Evolutionary conservation across 2,113 vertebrate species (phyloP).

Genomic region (Gasterosteus nipponicus): DNA sequence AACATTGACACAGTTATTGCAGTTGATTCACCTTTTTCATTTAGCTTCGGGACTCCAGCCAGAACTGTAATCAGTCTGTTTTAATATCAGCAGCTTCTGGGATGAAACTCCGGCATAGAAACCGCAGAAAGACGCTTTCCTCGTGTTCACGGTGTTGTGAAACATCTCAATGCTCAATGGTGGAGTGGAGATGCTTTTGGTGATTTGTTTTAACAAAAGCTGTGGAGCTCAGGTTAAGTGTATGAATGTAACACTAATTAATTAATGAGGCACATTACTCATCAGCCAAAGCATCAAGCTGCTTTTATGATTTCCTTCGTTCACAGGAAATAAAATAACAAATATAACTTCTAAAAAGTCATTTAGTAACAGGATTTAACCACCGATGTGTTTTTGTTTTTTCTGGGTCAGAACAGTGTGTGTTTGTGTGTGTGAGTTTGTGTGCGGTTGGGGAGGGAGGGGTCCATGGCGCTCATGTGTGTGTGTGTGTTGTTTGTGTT

Average conservation of each 20-base stretch:
- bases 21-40: neutral
- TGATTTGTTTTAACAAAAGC: too few relatives aligned
- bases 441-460: constrained; percentile 14
- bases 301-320: too few relatives aligned
- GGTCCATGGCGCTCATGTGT: neutral
- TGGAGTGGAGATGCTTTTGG: too few relatives aligned
- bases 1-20: neutral
- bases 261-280: too few relatives aligned
- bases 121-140: too few relatives aligned
- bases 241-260: too few relatives aligned
- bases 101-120: neutral
- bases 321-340: too few relatives aligned
- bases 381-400: neutral
- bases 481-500: constrained; percentile 2
- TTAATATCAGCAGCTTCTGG: neutral
- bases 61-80: neutral
- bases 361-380: neutral
- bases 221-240: too few relatives aligned
- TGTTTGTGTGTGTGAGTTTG: constrained; percentile 6
- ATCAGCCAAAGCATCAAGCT: too few relatives aligned
- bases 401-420: neutral
- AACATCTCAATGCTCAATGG: too few relatives aligned
- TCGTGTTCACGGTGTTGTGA: too few relatives aligned
- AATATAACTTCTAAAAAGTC: too few relatives aligned
- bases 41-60: neutral